Conservation (phyloP, 2,888 invertebrate species). For the Tinea trinotella region DNA sequence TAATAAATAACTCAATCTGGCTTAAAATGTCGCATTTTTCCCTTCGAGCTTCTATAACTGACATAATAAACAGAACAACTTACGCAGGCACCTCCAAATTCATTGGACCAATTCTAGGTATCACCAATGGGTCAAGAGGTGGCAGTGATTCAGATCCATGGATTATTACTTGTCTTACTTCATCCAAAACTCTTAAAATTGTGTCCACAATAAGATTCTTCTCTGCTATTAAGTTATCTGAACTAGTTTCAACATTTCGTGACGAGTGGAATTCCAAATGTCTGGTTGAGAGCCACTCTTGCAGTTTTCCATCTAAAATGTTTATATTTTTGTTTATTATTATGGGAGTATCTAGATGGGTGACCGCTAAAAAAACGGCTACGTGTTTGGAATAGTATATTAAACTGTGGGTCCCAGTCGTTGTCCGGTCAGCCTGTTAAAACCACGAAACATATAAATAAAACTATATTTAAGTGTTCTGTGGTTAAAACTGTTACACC, state of each 20-base stretch:
- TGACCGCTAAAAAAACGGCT: too few species aligned
- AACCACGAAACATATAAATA: too few species aligned
- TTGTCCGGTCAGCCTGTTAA: too few species aligned
- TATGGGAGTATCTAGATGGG: too few species aligned
- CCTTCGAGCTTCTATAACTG: not conserved
- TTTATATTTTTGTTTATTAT: too few species aligned
- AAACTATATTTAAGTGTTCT: too few species aligned
- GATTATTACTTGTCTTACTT: slow-evolving; percentile 35
- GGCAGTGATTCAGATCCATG: slow-evolving; percentile 39
- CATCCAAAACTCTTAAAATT: slow-evolving; percentile 28
- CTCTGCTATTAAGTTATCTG: slow-evolving; percentile 1
- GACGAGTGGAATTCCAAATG: slow-evolving; percentile 1
- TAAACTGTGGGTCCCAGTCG: too few species aligned
- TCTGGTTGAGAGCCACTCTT: not conserved
- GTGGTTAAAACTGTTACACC: too few species aligned
- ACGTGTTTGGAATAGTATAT: too few species aligned
- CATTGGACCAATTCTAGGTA: slow-evolving; percentile 25
- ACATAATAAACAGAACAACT: slow-evolving; percentile 2
- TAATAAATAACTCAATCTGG: too few species aligned
- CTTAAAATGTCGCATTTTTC: not conserved
- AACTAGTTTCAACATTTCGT: not conserved
- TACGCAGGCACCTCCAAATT: slow-evolving; percentile 13
- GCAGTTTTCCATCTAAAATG: slow-evolving; percentile 16
- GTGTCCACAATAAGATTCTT: slow-evolving; percentile 17
- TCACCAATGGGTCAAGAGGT: slow-evolving; percentile 34